Conservation (phyloP, 2,888 invertebrate genomes). For the Thera obeliscata region DNA sequence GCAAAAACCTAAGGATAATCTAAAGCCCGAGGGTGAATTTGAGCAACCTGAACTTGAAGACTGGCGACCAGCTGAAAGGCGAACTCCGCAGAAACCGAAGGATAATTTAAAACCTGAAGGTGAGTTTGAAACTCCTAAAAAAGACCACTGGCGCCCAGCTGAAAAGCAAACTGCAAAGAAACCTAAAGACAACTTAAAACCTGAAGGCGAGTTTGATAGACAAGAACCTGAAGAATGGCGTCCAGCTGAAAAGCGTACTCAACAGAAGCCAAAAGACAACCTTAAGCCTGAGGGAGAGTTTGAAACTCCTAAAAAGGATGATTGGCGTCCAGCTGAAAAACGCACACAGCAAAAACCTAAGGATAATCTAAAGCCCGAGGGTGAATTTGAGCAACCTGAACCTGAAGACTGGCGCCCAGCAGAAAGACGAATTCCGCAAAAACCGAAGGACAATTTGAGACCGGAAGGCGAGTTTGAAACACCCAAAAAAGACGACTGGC, state of each 20-base stretch:
- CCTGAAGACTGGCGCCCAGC: conserved; percentile 72
- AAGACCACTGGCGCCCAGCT: conserved; percentile 68
- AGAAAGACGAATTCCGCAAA: conserved; percentile 64
- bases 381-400: conserved; percentile 79
- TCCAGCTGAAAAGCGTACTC: conserved; percentile 50
- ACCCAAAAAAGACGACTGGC: conserved; percentile 59
- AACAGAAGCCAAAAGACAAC: conserved; percentile 64
- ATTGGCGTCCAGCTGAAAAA: conserved; percentile 72
- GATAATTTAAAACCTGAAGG: conserved; percentile 61
- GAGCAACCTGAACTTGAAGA: conserved; percentile 55
- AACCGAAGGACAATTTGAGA: conserved; percentile 71
- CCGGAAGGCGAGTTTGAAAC: conserved; percentile 57
- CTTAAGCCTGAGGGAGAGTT: conserved; percentile 80
- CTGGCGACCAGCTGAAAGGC: conserved; percentile 80
- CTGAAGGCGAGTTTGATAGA: conserved; percentile 81
- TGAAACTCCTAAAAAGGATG: conserved; percentile 34
- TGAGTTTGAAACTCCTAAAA: conserved; percentile 53
- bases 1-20: conserved; percentile 73
- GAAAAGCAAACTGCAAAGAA: conserved; percentile 64
- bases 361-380: conserved; percentile 85
- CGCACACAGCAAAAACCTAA: conserved; percentile 82
- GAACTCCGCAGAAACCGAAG: conserved; percentile 41
- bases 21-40: conserved; percentile 41
- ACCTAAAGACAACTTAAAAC: conserved; percentile 60
- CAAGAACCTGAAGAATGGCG: conserved; percentile 39